phyloP scores from a whole-genome alignment of 2,888 invertebrate genomes.

The Plusia festucae region DNA sequence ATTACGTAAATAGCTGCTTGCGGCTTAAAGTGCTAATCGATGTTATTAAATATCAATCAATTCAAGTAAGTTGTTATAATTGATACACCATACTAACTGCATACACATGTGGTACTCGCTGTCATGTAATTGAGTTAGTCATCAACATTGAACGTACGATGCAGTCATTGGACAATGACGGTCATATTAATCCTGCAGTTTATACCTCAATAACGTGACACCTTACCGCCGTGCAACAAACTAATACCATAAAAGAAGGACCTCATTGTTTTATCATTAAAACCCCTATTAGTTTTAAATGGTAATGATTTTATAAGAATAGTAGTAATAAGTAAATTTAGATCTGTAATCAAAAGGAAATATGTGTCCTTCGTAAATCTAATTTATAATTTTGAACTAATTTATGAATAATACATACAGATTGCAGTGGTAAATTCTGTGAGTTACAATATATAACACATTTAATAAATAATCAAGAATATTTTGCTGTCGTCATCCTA shows the following conservation, averaged over 20 bases:
- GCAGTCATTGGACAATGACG: conserved; percentile 39
- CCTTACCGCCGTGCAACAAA: conserved; percentile 4
- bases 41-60: conserved; percentile 41
- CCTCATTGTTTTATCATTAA: too few relatives aligned
- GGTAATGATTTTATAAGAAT: too few relatives aligned
- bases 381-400: too few relatives aligned
- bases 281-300: too few relatives aligned
- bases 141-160: conserved; percentile 24
- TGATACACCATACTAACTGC: conserved; percentile 35
- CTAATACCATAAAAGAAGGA: background rate
- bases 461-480: too few relatives aligned
- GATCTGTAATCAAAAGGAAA: too few relatives aligned
- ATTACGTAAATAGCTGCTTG: conserved; percentile 19
- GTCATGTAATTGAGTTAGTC: conserved; percentile 43
- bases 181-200: conserved; percentile 24
- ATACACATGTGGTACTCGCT: conserved; percentile 23
- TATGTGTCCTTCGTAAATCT: too few relatives aligned
- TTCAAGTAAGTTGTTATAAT: conserved; percentile 30
- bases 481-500: too few relatives aligned
- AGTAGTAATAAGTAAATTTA: too few relatives aligned
- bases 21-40: conserved; percentile 36
- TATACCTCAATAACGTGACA: conserved; percentile 15
- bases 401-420: too few relatives aligned
- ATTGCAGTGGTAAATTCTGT: too few relatives aligned
- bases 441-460: too few relatives aligned